Percentiles rank a stretch among this genome's conserved stretches.
phyloP scores from a whole-genome alignment of 2,888 invertebrate species.

The Congeria kusceri region DNA sequence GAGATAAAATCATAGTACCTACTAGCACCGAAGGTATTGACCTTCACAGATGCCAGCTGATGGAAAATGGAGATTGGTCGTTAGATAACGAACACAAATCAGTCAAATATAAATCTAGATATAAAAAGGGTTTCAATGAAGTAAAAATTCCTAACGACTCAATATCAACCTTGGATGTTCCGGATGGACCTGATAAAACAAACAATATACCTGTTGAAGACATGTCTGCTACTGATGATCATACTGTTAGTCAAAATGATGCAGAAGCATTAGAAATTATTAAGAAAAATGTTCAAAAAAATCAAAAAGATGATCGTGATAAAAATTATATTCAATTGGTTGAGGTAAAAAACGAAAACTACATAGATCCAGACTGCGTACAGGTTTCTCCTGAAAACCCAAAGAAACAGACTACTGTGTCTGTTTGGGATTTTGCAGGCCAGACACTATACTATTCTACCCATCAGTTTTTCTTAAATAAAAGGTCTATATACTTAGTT shows the following conservation, averaged over 20 bases:
- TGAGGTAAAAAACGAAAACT: too few relatives aligned
- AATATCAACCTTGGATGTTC: too few relatives aligned
- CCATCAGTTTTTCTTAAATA: conserved; percentile 57
- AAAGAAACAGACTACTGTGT: conserved; percentile 6
- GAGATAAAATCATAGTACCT: neutral
- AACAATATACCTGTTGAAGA: too few relatives aligned
- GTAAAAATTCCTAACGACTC: too few relatives aligned
- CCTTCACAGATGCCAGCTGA: neutral
- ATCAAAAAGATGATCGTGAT: neutral
- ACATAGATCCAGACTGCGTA: too few relatives aligned
- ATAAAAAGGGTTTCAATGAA: too few relatives aligned
- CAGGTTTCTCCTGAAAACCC: neutral
- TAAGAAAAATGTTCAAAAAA: neutral
- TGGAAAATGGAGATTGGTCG: neutral
- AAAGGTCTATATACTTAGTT: conserved; percentile 52
- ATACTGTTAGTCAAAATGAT: too few relatives aligned
- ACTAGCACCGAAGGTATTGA: conserved; percentile 1
- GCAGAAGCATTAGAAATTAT: neutral
- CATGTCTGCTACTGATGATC: neutral
- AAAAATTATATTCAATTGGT: neutral
- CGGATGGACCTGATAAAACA: too few relatives aligned
- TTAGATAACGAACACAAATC: neutral
- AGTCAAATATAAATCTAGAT: neutral
- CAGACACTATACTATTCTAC: conserved; percentile 55
- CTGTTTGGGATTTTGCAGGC: conserved; percentile 59